These are phyloP conservation scores for Nerophis lumbriciformis DNA, from an alignment of 2,113 vertebrate genomes.

Conservation along the genomic window DNA sequence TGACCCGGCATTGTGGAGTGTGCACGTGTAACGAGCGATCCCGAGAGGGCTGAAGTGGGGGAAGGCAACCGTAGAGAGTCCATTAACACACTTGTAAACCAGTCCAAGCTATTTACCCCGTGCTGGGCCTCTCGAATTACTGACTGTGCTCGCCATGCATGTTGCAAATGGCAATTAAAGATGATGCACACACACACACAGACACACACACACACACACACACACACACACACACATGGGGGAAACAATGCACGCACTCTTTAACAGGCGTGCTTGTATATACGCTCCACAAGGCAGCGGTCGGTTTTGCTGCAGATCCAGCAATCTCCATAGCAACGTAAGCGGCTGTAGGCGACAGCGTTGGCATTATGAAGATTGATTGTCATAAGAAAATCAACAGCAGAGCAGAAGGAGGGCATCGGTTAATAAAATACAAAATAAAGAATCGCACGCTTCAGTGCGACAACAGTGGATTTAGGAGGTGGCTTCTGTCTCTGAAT, in stretches of 20 bases:
- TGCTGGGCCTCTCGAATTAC: conserved; percentile 59
- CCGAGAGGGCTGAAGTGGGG: conserved; percentile 19
- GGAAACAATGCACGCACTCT: too few relatives aligned
- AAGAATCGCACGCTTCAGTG: background rate
- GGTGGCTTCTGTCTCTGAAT: conserved; percentile 9
- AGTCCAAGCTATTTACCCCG: conserved; percentile 64
- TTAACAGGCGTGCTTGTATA: conserved; percentile 4
- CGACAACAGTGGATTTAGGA: conserved; percentile 14
- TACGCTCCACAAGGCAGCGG: conserved; percentile 38
- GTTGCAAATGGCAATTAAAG: conserved; percentile 68
- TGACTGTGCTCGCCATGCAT: conserved; percentile 58
- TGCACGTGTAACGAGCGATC: background rate
- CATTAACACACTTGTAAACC: conserved; percentile 65
- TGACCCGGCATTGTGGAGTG: conserved; percentile 7
- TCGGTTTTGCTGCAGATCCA: conserved; percentile 44
- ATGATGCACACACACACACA: conserved; percentile 41
- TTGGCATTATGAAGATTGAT: conserved; percentile 64
- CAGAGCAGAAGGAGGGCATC: conserved; percentile 23
- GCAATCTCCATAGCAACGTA: conserved; percentile 69
- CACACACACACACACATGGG: background rate
- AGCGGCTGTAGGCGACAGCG: conserved; percentile 46
- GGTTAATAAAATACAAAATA: conserved; percentile 1
- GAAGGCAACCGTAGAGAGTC: conserved; percentile 49
- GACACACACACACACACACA: conserved; percentile 3
- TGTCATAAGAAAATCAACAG: conserved; percentile 49